phyloP scores from a whole-genome alignment of 2,797 vertebrate species.

The Phoebastria nigripes region DNA sequence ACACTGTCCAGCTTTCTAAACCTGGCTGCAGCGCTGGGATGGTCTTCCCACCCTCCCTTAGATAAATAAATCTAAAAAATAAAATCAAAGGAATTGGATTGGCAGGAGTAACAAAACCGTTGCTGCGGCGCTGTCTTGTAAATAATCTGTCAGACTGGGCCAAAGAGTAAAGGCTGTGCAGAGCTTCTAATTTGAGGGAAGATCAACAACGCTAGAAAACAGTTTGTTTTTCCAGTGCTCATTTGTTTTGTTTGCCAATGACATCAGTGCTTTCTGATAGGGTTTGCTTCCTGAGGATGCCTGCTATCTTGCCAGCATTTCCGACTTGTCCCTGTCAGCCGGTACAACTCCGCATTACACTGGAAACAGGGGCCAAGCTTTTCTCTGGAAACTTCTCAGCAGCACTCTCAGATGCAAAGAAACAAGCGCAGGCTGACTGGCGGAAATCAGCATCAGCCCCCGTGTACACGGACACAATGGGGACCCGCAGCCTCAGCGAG shows the following conservation, averaged over 20 bases:
- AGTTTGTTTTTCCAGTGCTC: constrained; percentile 52
- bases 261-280: constrained; percentile 62
- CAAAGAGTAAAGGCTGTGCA: constrained; percentile 4
- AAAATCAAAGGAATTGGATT: constrained; percentile 34
- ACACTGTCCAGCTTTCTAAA: background rate
- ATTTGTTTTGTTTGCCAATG: constrained; percentile 66
- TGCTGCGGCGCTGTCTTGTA: background rate
- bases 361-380: constrained; percentile 42
- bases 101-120: background rate
- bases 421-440: background rate
- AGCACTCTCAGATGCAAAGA: background rate
- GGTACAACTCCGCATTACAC: background rate
- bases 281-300: constrained; percentile 67
- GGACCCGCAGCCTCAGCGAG: background rate
- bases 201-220: constrained; percentile 22
- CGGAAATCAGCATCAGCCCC: background rate
- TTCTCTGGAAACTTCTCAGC: constrained; percentile 47
- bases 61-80: constrained; percentile 20
- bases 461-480: background rate
- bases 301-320: constrained; percentile 64
- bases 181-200: constrained; percentile 46
- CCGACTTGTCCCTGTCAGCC: constrained; percentile 56
- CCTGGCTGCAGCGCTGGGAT: background rate
- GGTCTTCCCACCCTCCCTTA: background rate
- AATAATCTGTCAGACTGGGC: constrained; percentile 19